phyloP scores from a whole-genome alignment of 2,113 vertebrate genomes.

The Scatophagus argus region DNA sequence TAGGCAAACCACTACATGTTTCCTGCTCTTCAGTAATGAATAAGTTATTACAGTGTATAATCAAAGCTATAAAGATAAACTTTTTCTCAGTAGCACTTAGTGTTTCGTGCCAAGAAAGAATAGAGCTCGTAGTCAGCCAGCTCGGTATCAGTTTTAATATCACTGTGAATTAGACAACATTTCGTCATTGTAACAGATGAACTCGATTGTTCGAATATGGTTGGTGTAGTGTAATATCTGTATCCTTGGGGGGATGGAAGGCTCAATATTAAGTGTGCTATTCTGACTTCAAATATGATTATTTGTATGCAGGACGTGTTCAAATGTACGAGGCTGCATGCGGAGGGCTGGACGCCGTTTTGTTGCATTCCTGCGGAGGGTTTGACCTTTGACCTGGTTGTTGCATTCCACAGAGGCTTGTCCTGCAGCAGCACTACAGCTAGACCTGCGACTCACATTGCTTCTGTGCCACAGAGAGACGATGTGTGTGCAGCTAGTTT shows the following conservation, averaged over 20 bases:
- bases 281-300: background rate
- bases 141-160: background rate
- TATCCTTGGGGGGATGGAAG: background rate
- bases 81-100: too few relatives aligned
- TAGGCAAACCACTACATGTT: background rate
- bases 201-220: background rate
- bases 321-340: constrained; percentile 24
- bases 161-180: background rate
- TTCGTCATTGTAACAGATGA: background rate
- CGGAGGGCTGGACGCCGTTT: constrained; percentile 73
- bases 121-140: background rate
- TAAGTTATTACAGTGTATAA: too few relatives aligned
- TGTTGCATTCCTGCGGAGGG: constrained; percentile 85
- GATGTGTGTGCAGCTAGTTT: constrained; percentile 49
- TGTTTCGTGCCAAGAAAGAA: too few relatives aligned
- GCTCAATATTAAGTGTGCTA: background rate
- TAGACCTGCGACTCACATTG: constrained; percentile 54
- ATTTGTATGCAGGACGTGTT: constrained; percentile 23
- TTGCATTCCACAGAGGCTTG: constrained; percentile 84
- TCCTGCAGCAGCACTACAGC: constrained; percentile 80
- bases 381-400: constrained; percentile 89
- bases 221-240: background rate
- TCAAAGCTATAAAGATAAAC: too few relatives aligned
- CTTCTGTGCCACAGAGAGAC: constrained; percentile 43
- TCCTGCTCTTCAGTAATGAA: background rate